Conservation (phyloP, 1,140 invertebrate species). For the Nasonia vitripennis region DNA sequence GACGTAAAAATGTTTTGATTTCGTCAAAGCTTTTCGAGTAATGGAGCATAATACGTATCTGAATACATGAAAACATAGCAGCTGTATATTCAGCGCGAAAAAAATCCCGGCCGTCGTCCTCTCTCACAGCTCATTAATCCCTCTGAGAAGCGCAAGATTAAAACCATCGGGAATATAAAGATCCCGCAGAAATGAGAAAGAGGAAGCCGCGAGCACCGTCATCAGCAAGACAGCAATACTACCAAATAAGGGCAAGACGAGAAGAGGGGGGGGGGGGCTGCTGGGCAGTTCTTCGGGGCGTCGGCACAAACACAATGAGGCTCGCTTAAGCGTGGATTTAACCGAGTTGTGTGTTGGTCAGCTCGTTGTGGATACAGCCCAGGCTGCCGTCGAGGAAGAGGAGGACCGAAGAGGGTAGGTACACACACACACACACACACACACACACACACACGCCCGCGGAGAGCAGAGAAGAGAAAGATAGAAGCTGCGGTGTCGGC, state of each 20-base stretch:
- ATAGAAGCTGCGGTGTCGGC: slow-evolving; percentile 61
- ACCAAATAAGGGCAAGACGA: slow-evolving; percentile 38
- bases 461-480: slow-evolving; percentile 8
- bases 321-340: slow-evolving; percentile 67
- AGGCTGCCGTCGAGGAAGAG: slow-evolving; percentile 31
- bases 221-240: neutral
- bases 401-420: neutral
- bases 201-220: neutral
- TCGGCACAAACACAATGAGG: slow-evolving; percentile 63
- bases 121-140: neutral
- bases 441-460: neutral
- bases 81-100: neutral
- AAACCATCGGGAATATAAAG: slow-evolving; percentile 15
- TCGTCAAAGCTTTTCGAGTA: neutral
- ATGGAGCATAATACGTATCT: neutral
- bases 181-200: neutral
- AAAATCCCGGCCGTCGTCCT: neutral
- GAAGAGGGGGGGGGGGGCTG: slow-evolving; percentile 11
- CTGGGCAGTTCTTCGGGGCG: slow-evolving; percentile 35
- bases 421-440: slow-evolving; percentile 14
- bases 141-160: neutral
- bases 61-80: neutral
- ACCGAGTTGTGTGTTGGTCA: slow-evolving; percentile 69
- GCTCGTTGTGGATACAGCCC: slow-evolving; percentile 62
- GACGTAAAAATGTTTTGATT: neutral